Conservation (phyloP, 2,113 vertebrate genomes). For the Scomber scombrus region DNA sequence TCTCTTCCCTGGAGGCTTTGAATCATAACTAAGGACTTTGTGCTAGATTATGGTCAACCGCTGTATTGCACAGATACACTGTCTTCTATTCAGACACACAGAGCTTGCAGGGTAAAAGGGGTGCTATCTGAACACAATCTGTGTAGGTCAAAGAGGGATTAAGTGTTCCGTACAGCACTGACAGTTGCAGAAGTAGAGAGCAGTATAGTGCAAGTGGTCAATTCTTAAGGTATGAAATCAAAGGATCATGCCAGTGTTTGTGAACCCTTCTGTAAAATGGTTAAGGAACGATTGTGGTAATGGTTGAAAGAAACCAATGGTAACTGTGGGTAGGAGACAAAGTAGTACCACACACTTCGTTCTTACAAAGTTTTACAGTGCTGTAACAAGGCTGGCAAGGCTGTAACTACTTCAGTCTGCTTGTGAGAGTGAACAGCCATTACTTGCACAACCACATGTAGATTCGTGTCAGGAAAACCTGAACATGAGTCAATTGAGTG, state of each 20-base stretch:
- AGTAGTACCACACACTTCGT: neutral
- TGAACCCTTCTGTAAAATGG: neutral
- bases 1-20: constrained; percentile 41
- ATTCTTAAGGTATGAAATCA: neutral
- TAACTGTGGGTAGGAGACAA: neutral
- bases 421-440: neutral
- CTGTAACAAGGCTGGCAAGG: neutral
- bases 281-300: neutral
- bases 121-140: constrained; percentile 59
- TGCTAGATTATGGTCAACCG: constrained; percentile 39
- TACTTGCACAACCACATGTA: constrained; percentile 7
- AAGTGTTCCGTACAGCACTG: neutral
- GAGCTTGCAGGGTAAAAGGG: neutral
- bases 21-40: constrained; percentile 31
- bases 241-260: neutral
- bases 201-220: neutral
- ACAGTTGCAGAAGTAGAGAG: neutral
- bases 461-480: neutral
- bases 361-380: neutral
- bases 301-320: neutral
- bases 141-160: constrained; percentile 40
- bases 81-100: constrained; percentile 23
- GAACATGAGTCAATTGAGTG: neutral
- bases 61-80: constrained; percentile 17
- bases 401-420: neutral